Base-by-base conservation (phyloP, 2,113 vertebrate genomes). In the Chaetura pelagica region DNA sequence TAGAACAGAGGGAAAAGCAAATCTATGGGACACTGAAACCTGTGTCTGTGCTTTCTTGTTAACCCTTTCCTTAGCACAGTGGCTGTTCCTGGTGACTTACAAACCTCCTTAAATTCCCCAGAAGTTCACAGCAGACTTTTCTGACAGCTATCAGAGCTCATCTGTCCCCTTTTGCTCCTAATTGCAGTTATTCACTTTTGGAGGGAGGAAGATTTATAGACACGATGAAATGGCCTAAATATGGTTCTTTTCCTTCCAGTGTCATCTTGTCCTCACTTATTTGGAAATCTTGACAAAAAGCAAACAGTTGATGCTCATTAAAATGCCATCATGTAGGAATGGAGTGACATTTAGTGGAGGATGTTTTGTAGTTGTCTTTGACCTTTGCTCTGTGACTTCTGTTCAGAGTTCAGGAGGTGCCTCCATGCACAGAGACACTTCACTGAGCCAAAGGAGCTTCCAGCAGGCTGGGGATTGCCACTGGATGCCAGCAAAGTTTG, bases 131-230 rank as follows among this genome's bases (percentile, higher is more conserved):
- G 61, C 13, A 23, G 34, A 35, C 44, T 89, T 82, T 58, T 61
- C 67, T 89, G 84, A 69, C 89, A 94, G 76, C 72, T 59, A 16
- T 22, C 5, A 3, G 51, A 86, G 32, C 62, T 61, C 29, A 74
- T 51, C 51, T 46, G 4, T 63, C 52, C 81, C 79, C 42, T 83
- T 78, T 83, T 38, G 46, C 67, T 91, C 46, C 40, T 91, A 83
- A 91, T 86, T 86, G 85, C 72, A 74, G 81, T 86, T 93, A 89
- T 95, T 94, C 91, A 89, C 51, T 95, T 89, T 79, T 57, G 49
- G 79, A 86, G 17, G 57, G 66, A 89, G 34, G 46, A 93, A 83
- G 85, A 63, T 69, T 61, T 66, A 86, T 55, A 71, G 85, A 67
- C 82, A 61, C 86, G 89, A 66, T 61, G 81, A 89, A 83, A 86